A percentile compares a stretch with the other conserved stretches of the same genome.
phyloP scores from a whole-genome alignment of 2,888 invertebrate species.

The Entomobrya multifasciata region DNA sequence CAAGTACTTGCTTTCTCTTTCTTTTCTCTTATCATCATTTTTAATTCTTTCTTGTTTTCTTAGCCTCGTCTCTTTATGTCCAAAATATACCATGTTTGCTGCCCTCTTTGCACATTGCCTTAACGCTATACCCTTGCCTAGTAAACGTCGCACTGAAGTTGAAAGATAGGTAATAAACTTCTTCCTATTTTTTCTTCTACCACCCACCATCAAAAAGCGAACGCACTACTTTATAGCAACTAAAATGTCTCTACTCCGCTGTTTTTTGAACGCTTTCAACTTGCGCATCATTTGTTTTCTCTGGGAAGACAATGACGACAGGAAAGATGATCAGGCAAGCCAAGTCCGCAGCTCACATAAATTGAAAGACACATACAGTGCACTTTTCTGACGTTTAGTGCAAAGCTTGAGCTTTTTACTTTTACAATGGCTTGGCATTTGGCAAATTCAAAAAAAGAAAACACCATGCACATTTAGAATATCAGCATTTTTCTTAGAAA shows the following conservation, averaged over 20 bases:
- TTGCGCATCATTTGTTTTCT: conserved; percentile 66
- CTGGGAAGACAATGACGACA: conserved; percentile 62
- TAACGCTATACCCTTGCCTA: neutral
- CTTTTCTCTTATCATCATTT: conserved; percentile 67
- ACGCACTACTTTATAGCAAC: conserved; percentile 44
- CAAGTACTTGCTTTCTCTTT: conserved; percentile 13
- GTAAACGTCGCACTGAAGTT: neutral
- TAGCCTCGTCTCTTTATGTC: neutral
- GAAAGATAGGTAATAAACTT: conserved; percentile 39
- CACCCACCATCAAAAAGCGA: neutral
- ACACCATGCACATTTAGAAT: conserved; percentile 7
- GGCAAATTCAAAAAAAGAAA: neutral
- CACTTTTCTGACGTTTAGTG: conserved; percentile 1
- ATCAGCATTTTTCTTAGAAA: no score
- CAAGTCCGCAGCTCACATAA: conserved; percentile 56
- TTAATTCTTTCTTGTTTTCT: conserved; percentile 54
- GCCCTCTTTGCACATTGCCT: neutral
- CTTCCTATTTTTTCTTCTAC: conserved; percentile 6
- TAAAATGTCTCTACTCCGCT: conserved; percentile 30
- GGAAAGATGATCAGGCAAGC: conserved; percentile 59
- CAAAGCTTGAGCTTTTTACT: no score
- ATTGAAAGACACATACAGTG: conserved; percentile 3
- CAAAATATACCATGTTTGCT: neutral
- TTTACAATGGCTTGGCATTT: neutral
- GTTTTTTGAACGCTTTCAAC: conserved; percentile 56